Base-by-base conservation (phyloP, 2,888 invertebrate species). In the Nymphalis polychloros region DNA sequence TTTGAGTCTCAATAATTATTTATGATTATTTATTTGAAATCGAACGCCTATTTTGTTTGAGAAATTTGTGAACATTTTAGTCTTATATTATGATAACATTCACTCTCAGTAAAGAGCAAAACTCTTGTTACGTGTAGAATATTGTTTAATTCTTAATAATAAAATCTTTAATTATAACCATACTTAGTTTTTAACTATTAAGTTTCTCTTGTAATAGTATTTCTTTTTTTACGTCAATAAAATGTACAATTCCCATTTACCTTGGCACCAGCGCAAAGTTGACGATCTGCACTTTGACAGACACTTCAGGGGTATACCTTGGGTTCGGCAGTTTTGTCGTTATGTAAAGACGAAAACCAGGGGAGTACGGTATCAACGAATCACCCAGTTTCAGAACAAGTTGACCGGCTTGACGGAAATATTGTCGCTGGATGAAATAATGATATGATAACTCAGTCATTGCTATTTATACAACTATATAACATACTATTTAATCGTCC, bases 321-420 rank as follows among this genome's bases (percentile, higher is more conserved):
- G 98, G 98, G 90, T 98, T 98, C 0, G 97, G 94, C 67, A 98
- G 89, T 83, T 97, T 97, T 2, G 97, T 97, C 0, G 98, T 98
- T 81, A 98, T 95, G 83, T 95, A 98, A 2, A 98, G 93, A 0
- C 95, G 94, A 86, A 98, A 98, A 64, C 96, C 95, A 0, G 94
- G 85, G 75, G 95, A 95, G 84, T 95, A 96, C 1, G 97, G 97
- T 31, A 98, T 95, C 8, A 97, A 90, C 19, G 96, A 95, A 75
- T 98, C 98, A 0, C 98, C 98, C 59, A 98, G 90, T 77, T 97
- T 97, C 2, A 98, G 94, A 83, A 96, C 95, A 82, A 94, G 77
- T 49, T 95, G 94, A 0, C 95, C 96, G 59, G 96, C 95, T 92
- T 97, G 97, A 1, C 94, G 93, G 84, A 97, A 98, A 5, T 96